Conservation (phyloP, 2,888 invertebrate genomes). For the Tinea pellionella region DNA sequence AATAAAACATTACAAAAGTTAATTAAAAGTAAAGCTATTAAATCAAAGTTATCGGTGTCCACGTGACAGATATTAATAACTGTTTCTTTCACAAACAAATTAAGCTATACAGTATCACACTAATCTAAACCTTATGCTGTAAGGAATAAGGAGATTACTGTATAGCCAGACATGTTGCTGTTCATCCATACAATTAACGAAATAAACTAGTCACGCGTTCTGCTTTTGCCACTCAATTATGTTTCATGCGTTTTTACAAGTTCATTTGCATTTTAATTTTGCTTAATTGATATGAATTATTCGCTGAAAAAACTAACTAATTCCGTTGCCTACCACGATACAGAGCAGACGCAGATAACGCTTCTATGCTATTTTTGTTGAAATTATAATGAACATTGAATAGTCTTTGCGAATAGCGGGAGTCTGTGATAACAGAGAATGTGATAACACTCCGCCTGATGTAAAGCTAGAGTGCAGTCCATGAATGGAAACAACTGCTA, state of each 20-base stretch:
- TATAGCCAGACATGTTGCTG: background rate
- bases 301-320: no score
- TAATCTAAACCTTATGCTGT: background rate
- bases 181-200: background rate
- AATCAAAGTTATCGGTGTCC: conserved; percentile 21
- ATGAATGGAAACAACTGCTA: no score
- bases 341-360: no score
- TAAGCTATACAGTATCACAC: background rate
- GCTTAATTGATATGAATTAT: background rate
- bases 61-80: conserved; percentile 21
- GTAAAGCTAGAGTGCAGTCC: no score
- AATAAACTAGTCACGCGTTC: conserved; percentile 1
- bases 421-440: no score
- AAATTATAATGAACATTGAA: no score
- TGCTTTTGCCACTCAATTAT: conserved; percentile 1
- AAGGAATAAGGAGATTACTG: background rate
- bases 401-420: no score
- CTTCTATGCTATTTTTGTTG: no score
- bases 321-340: no score
- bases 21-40: conserved; percentile 5
- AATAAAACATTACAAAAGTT: background rate
- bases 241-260: background rate
- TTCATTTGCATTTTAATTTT: conserved; percentile 1
- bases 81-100: background rate
- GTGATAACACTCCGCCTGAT: no score